Conservation (phyloP, 2,888 invertebrate genomes). For the Autographa pulchrina region DNA sequence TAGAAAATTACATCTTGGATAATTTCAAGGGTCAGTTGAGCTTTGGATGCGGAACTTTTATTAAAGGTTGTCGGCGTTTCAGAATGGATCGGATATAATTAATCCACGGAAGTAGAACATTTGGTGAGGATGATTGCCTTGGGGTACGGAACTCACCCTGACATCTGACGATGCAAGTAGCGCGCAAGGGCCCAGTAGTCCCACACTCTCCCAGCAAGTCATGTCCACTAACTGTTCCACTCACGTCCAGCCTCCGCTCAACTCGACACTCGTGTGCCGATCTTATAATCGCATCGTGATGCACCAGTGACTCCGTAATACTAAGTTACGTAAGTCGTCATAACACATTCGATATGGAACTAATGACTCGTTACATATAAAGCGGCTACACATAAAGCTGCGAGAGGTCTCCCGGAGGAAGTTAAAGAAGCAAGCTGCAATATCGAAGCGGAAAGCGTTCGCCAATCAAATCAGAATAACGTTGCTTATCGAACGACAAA, state of each 20-base stretch:
- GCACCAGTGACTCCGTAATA: conserved; percentile 76
- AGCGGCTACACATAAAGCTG: conserved; percentile 83
- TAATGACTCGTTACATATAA: conserved; percentile 72
- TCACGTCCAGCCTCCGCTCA: conserved; percentile 65
- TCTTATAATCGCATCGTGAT: conserved; percentile 75
- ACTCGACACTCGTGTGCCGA: conserved; percentile 67
- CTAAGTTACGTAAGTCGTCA: conserved; percentile 81
- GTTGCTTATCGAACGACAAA: conserved; percentile 86
- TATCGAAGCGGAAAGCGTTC: conserved; percentile 86
- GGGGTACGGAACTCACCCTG: conserved; percentile 81
- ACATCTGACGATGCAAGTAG: conserved; percentile 85
- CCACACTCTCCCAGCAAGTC: conserved; percentile 89
- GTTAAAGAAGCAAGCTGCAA: conserved; percentile 83
- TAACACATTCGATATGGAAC: conserved; percentile 67
- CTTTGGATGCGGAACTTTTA: conserved; percentile 52
- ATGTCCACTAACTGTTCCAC: conserved; percentile 72
- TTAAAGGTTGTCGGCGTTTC: conserved; percentile 46
- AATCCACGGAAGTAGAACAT: conserved; percentile 43
- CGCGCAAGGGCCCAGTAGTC: conserved; percentile 87
- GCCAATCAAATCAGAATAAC: conserved; percentile 85
- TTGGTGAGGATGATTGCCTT: conserved; percentile 39
- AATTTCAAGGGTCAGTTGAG: conserved; percentile 54
- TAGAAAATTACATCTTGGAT: conserved; percentile 60
- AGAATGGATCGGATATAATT: conserved; percentile 34
- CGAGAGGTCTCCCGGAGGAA: conserved; percentile 73